A percentile compares a stretch with the other conserved stretches of the same genome.
phyloP scores from a whole-genome alignment of 2,797 vertebrate genomes.

The Neosilurus hyrtlii region DNA sequence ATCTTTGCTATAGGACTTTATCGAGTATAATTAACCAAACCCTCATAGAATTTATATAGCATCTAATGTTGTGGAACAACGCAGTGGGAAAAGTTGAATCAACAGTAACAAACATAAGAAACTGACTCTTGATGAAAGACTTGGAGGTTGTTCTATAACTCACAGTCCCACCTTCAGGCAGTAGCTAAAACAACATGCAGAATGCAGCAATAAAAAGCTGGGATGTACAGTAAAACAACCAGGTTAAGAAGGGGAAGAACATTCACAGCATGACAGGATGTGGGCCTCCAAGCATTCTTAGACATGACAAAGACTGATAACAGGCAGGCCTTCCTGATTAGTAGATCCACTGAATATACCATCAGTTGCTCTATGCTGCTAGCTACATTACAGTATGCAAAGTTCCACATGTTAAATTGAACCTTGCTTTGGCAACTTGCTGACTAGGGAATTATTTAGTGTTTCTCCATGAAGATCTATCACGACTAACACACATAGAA shows the following conservation, averaged over 20 bases:
- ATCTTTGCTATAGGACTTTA: too few species aligned
- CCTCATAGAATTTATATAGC: neutral
- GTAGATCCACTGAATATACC: neutral
- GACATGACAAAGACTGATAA: neutral
- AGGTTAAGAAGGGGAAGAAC: neutral
- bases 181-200: neutral
- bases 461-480: neutral
- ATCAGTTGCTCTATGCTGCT: neutral
- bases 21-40: neutral
- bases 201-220: neutral
- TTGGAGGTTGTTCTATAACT: neutral
- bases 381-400: neutral
- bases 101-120: neutral
- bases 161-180: constrained; percentile 27
- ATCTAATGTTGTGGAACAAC: neutral
- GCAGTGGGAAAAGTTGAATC: neutral
- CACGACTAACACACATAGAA: constrained; percentile 33
- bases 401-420: neutral
- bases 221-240: neutral
- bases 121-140: neutral
- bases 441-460: neutral
- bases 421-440: neutral
- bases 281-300: neutral
- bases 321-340: neutral
- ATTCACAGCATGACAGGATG: neutral